phyloP scores from a whole-genome alignment of 2,888 invertebrate species.

The Cantharis lateralis region DNA sequence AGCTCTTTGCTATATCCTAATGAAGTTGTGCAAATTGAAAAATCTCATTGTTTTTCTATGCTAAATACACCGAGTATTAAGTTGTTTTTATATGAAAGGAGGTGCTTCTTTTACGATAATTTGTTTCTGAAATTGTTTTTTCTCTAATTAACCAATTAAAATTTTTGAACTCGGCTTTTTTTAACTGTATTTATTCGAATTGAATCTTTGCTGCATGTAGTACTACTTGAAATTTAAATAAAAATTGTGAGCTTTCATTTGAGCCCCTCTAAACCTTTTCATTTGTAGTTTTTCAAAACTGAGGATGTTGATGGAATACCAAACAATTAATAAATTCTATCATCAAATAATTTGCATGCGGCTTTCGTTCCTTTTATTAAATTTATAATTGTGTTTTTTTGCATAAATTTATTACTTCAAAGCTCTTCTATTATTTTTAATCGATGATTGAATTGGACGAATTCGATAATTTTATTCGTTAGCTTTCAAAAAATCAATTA shows the following conservation, averaged over 20 bases:
- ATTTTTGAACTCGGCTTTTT: neutral
- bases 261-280: neutral
- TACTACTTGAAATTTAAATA: neutral
- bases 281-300: neutral
- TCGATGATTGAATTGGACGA: neutral
- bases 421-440: neutral
- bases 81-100: conserved; percentile 13
- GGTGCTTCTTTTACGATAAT: conserved; percentile 8
- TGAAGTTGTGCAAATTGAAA: conserved; percentile 30
- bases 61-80: conserved; percentile 18
- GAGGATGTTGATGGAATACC: neutral
- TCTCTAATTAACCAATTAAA: neutral
- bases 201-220: neutral
- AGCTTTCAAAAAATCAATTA: neutral
- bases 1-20: conserved; percentile 22
- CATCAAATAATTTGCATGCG: neutral
- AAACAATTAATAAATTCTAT: neutral
- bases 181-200: neutral
- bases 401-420: neutral
- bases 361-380: neutral
- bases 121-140: conserved; percentile 6
- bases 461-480: neutral
- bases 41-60: conserved; percentile 24
- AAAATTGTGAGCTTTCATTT: neutral
- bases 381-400: neutral